Base-by-base conservation (phyloP, 92 coral and sea anemone species). In the Paramuricea clavata region DNA sequence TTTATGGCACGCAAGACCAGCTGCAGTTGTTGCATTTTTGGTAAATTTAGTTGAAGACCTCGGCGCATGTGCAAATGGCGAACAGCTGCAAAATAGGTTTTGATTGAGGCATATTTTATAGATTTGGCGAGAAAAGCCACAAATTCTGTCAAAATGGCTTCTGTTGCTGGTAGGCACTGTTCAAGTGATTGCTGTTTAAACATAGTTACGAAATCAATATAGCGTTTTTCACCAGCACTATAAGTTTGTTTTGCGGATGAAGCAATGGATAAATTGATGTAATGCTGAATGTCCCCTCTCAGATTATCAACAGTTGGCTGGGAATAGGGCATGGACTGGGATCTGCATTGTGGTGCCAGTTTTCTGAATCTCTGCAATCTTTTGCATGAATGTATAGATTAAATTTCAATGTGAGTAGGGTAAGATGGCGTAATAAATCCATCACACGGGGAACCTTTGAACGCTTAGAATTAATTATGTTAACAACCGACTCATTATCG, bases 351-450 rank as follows among this genome's bases (percentile, higher is more conserved):
- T 28, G 80, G 87, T 23, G 92, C 69, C 69, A 88, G 74, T 36
- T 86, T 82, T 27, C 95, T 93, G 34, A 80, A 88, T 28, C 90
- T 81, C 65, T 93, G 95, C 81, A 22, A 34, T 7, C n/a, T n/a
- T n/a, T n/a, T n/a, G 50, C 91, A 17, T 85, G 23, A 8, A 89
- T 47, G 64, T 81, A 79, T 6, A 88, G 74, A 79, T 92, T 92
- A 34, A 23, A 81, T 60, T 67, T 49, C 27, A 90, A 36, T 11
- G 93, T 83, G 8, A 88, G 22, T 0, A 88, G 85, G 1, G 91
- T 91, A 19, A 91, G 54, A 54, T 91, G 84, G 0, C 82, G 70
- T 15, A 86, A 81, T 12, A 87, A 68, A n/a, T 73, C 88, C 88
- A 87, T 91, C 11, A 88, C 89, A 78, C 91, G 35, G 25, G 92